Conservation (phyloP, 2,888 invertebrate species). For the Lepidochitona cinerea region DNA sequence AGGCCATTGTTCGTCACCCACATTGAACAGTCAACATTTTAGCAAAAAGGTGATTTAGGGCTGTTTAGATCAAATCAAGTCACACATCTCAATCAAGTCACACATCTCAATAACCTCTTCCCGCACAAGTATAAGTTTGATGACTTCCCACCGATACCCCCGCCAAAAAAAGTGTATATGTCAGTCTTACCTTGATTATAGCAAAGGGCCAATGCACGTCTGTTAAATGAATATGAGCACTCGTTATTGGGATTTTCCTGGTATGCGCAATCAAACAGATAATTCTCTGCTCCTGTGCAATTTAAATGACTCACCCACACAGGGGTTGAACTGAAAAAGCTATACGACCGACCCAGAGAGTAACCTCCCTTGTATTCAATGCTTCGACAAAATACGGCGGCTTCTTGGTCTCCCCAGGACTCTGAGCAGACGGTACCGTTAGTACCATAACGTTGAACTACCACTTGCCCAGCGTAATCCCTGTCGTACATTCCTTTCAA, state of each 20-base stretch:
- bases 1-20: too few relatives aligned
- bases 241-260: slow-evolving; percentile 19
- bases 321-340: slow-evolving; percentile 24
- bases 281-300: slow-evolving; percentile 49
- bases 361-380: slow-evolving; percentile 68
- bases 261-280: slow-evolving; percentile 52
- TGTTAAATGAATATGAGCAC: background rate
- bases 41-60: too few relatives aligned
- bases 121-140: too few relatives aligned
- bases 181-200: slow-evolving; percentile 32
- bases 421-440: slow-evolving; percentile 73
- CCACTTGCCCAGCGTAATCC: background rate
- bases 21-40: too few relatives aligned
- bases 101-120: too few relatives aligned
- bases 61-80: too few relatives aligned
- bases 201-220: slow-evolving; percentile 43
- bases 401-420: slow-evolving; percentile 73
- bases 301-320: slow-evolving; percentile 60
- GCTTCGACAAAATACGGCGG: slow-evolving; percentile 73
- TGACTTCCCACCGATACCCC: too few relatives aligned
- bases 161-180: too few relatives aligned
- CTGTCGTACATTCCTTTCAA: background rate
- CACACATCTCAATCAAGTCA: too few relatives aligned
- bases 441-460: slow-evolving; percentile 25
- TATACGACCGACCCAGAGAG: background rate